These are phyloP conservation scores for Zaprionus davidi DNA, from an alignment of 1,140 invertebrate genomes.

Conservation along the genomic window DNA sequence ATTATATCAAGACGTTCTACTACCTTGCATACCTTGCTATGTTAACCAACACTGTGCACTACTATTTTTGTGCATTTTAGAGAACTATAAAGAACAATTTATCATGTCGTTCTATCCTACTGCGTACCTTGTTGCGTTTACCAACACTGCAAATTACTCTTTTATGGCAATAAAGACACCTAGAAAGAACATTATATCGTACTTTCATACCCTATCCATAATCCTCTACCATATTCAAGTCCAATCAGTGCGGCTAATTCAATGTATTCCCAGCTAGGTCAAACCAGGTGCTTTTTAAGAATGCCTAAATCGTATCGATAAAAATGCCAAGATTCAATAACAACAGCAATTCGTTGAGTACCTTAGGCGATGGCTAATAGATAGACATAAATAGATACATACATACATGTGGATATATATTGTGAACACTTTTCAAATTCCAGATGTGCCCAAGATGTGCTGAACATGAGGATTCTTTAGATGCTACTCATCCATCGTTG, in stretches of 20 bases:
- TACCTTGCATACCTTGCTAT: too few relatives aligned
- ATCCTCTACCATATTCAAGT: too few relatives aligned
- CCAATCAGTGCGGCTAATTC: too few relatives aligned
- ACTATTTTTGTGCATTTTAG: too few relatives aligned
- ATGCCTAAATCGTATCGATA: background rate
- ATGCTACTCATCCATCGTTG: background rate
- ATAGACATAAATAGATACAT: background rate
- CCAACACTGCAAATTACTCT: background rate
- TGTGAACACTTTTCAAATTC: background rate
- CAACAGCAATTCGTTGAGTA: background rate
- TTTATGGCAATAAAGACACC: too few relatives aligned
- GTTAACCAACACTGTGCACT: background rate
- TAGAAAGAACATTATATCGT: too few relatives aligned
- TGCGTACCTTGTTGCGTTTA: background rate
- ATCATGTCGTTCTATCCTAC: too few relatives aligned
- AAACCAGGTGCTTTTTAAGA: background rate
- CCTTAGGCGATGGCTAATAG: background rate
- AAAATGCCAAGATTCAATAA: constrained; percentile 1
- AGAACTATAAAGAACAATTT: too few relatives aligned
- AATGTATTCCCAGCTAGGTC: too few relatives aligned
- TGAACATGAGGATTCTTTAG: background rate
- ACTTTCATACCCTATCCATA: too few relatives aligned
- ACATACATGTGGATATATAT: background rate
- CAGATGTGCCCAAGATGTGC: constrained; percentile 6
- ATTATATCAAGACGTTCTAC: too few relatives aligned